Conservation (phyloP, 2,888 invertebrate genomes). For the Drosophila robusta region DNA sequence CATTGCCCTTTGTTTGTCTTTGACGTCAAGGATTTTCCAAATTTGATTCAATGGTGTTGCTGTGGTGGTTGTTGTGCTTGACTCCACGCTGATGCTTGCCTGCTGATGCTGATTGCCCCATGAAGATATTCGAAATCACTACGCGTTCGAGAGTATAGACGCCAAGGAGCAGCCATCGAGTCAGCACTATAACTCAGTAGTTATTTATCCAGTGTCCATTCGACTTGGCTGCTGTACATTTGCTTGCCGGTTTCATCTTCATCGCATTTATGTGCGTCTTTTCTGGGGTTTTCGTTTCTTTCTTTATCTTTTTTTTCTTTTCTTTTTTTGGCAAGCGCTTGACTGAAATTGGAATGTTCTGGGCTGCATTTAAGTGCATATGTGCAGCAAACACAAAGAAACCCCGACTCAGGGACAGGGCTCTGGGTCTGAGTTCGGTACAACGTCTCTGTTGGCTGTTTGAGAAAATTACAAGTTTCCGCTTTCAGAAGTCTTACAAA, state of each 20-base stretch:
- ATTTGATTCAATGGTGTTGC: conserved; percentile 64
- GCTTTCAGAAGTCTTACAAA: conserved; percentile 81
- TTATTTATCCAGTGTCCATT: conserved; percentile 78
- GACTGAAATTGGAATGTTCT: conserved; percentile 59
- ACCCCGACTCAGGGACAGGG: neutral
- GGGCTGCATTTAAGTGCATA: conserved; percentile 71
- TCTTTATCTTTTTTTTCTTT: conserved; percentile 13
- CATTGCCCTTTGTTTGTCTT: conserved; percentile 62
- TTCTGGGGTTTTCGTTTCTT: conserved; percentile 16
- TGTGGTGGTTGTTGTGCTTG: conserved; percentile 23
- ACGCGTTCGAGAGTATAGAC: conserved; percentile 33
- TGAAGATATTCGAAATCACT: conserved; percentile 76
- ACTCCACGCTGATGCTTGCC: conserved; percentile 39
- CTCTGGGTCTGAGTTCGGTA: conserved; percentile 1
- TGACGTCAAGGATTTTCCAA: conserved; percentile 74
- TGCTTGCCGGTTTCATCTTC: conserved; percentile 46
- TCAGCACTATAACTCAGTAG: conserved; percentile 70
- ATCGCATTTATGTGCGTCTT: conserved; percentile 3
- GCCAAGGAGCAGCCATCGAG: conserved; percentile 50
- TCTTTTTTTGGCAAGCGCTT: conserved; percentile 74
- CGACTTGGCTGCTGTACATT: conserved; percentile 66
- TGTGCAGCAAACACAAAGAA: conserved; percentile 25
- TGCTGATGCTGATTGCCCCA: conserved; percentile 72
- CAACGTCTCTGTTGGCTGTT: conserved; percentile 54
- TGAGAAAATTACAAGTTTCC: conserved; percentile 80